Conservation (phyloP, 2,113 vertebrate genomes). For the Falcunculus frontatus region DNA sequence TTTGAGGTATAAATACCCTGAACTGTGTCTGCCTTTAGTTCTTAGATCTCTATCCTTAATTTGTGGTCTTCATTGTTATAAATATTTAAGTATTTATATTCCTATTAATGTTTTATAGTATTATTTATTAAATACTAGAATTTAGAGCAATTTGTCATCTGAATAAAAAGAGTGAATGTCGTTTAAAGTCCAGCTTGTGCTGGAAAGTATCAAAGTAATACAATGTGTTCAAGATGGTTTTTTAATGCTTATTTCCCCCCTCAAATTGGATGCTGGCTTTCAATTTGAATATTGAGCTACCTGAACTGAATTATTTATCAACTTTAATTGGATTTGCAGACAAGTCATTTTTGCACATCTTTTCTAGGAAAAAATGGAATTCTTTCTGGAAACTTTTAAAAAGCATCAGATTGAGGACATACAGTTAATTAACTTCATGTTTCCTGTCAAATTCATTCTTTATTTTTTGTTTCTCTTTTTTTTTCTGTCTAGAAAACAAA, state of each 20-base stretch:
- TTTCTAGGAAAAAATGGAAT: constrained; percentile 22
- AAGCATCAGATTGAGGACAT: constrained; percentile 8
- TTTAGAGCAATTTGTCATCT: constrained; percentile 40
- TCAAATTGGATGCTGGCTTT: constrained; percentile 52
- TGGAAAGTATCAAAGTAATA: constrained; percentile 52
- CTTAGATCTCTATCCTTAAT: not conserved
- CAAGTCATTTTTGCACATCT: constrained; percentile 44
- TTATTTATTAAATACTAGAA: constrained; percentile 53
- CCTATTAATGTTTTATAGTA: constrained; percentile 47
- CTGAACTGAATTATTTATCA: constrained; percentile 63
- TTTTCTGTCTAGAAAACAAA: not conserved
- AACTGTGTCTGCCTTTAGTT: not conserved
- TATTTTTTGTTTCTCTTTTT: not conserved
- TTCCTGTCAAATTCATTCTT: not conserved
- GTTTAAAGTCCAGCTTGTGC: constrained; percentile 35
- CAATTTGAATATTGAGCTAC: constrained; percentile 63
- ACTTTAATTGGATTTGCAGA: constrained; percentile 62
- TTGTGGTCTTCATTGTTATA: not conserved
- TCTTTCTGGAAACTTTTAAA: constrained; percentile 46
- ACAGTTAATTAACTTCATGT: constrained; percentile 37
- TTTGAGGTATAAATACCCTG: not conserved
- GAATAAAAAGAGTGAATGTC: constrained; percentile 46
- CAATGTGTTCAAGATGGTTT: constrained; percentile 44
- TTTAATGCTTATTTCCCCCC: constrained; percentile 68
- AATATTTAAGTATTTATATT: constrained; percentile 60